phyloP scores from a whole-genome alignment of 2,113 vertebrate genomes.

The Hippoglossus stenolepis region DNA sequence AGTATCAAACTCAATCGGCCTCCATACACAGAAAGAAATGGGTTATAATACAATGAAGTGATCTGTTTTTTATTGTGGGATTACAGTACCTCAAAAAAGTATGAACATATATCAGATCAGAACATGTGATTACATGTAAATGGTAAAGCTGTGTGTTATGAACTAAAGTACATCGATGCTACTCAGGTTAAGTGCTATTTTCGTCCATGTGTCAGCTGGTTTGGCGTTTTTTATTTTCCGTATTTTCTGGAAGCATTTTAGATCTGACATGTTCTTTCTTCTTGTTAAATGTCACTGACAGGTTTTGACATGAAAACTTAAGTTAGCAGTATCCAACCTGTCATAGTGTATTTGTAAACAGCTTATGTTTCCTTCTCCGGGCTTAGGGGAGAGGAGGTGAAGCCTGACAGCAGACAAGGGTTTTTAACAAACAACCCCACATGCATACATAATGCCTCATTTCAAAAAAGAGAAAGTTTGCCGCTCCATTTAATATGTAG shows the following conservation, averaged over 20 bases:
- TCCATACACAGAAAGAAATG: slow-evolving; percentile 4
- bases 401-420: slow-evolving; percentile 77
- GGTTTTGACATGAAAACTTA: slow-evolving; percentile 86
- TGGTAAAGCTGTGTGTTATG: not conserved
- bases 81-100: not conserved
- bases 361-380: slow-evolving; percentile 77
- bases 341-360: slow-evolving; percentile 86
- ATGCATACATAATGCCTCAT: slow-evolving; percentile 79
- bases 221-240: not conserved
- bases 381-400: slow-evolving; percentile 72
- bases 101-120: not conserved
- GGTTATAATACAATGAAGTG: not conserved
- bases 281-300: slow-evolving; percentile 88
- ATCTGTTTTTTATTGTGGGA: slow-evolving; percentile 20
- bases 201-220: slow-evolving; percentile 53
- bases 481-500: slow-evolving; percentile 72
- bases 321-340: slow-evolving; percentile 84
- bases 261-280: slow-evolving; percentile 76
- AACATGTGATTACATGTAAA: not conserved
- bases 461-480: slow-evolving; percentile 66
- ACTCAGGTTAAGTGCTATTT: slow-evolving; percentile 52
- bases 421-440: slow-evolving; percentile 76
- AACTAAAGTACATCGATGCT: slow-evolving; percentile 11
- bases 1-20: not conserved
- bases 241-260: slow-evolving; percentile 67